Conservation (phyloP, 53 echinoderm and acorn worm species). For the Crossaster papposus region DNA sequence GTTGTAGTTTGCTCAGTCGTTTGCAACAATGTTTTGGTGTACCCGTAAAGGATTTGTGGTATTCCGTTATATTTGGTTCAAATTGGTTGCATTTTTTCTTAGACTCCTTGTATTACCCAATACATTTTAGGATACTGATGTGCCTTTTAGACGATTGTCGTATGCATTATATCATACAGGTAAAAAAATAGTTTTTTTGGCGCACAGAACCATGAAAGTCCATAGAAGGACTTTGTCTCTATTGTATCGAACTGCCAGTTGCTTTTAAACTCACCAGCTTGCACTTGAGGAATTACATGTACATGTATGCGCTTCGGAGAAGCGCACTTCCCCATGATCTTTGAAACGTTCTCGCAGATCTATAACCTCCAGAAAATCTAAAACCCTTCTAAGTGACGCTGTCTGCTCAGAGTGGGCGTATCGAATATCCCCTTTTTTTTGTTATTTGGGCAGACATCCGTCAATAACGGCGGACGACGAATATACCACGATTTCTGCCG, state of each 20-base stretch:
- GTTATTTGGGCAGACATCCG: not conserved
- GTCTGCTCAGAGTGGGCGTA: conserved; percentile 1
- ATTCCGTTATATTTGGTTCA: too few relatives aligned
- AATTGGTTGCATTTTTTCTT: too few relatives aligned
- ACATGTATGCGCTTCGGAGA: not conserved
- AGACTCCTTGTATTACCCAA: too few relatives aligned
- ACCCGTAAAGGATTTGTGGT: too few relatives aligned
- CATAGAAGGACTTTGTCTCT: not conserved
- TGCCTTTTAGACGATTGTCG: too few relatives aligned
- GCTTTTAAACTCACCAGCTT: not conserved
- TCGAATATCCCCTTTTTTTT: not conserved
- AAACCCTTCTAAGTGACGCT: conserved; percentile 1
- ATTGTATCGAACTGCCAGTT: not conserved
- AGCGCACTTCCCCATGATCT: not conserved
- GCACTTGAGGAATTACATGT: not conserved
- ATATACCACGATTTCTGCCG: not conserved
- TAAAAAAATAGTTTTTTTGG: not conserved
- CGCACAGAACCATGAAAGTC: too few relatives aligned
- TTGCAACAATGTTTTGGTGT: too few relatives aligned
- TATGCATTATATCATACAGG: not conserved
- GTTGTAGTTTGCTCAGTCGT: too few relatives aligned
- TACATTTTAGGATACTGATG: too few relatives aligned
- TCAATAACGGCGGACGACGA: conserved; percentile 32
- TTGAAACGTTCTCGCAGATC: not conserved
- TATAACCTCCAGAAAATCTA: conserved; percentile 25